Base-by-base conservation (phyloP, 2,113 vertebrate genomes). In the Lynx canadensis region DNA sequence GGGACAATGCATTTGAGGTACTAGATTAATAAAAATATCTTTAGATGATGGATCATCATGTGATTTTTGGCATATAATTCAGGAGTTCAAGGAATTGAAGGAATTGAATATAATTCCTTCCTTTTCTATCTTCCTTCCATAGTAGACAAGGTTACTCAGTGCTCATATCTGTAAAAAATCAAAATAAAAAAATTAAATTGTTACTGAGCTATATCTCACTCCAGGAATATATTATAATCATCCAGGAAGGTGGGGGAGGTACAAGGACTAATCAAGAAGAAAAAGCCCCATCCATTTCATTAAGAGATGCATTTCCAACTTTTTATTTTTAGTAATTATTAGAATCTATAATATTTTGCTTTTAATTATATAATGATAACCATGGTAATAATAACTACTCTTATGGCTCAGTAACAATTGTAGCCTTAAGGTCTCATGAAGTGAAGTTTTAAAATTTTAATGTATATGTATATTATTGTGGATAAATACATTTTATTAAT, bases 321-420 rank as follows among this genome's bases (percentile, higher is more conserved):
- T 93, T 94, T 93, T 69, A 95, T 83, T 45, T 31, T 79, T 83
- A 88, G 36, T 73, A 52, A 41, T 85, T 89, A 89, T 29, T 52
- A 76, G 80, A 95, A 80, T 93, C 8, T 7, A 36, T 45, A 91
- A 48, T 57, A 95, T 52, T 89, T 84, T 94, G 38, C 7, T 71
- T 88, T 57, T 91, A 94, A 83, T 85, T 95, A 63, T 55, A 57
- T 66, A 38, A 16, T 63, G 19, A 84, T 21, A 84, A 71, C 14
- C 52, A 80, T 8, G 1, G 52, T 31, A 85, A 93, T 66, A 91
- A 60, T 9, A 91, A 95, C 3, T 66, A 66, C 23, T 89, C 50
- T 63, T 78, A 83, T 31, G n/a, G 4, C 73, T 91, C n/a, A 83
- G 27, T 57, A 91, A 87, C 21, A 91, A 93, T 27, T 65, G 83